These are phyloP conservation scores for Volucella inanis DNA, from an alignment of 2,888 invertebrate genomes.

Conservation along the genomic window DNA sequence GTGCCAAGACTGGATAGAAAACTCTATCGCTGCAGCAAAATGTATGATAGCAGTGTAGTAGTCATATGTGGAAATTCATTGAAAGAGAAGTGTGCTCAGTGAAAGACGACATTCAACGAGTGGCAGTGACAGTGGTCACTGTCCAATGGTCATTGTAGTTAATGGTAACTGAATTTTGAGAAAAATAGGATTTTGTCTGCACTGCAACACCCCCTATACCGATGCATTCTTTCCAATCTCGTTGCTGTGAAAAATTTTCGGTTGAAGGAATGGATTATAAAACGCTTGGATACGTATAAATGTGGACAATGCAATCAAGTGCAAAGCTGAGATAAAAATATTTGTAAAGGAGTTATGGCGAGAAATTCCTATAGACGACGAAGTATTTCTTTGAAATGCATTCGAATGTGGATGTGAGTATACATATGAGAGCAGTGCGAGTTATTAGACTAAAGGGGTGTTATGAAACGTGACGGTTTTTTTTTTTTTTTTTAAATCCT, in stretches of 20 bases:
- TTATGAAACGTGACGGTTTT: constrained; percentile 29
- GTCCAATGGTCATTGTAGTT: constrained; percentile 61
- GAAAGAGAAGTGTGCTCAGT: constrained; percentile 21
- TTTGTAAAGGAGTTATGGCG: constrained; percentile 44
- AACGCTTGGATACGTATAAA: constrained; percentile 66
- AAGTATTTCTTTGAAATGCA: constrained; percentile 56
- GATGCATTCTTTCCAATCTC: no score
- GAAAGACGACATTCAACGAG: constrained; percentile 44
- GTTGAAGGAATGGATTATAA: constrained; percentile 59
- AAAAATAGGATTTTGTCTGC: constrained; percentile 44
- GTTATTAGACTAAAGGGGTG: constrained; percentile 59
- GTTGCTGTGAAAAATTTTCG: constrained; percentile 12
- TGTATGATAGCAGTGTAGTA: no score
- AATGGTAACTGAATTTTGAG: constrained; percentile 68
- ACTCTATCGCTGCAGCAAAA: constrained; percentile 44
- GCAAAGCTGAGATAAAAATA: constrained; percentile 73
- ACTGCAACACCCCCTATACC: neutral
- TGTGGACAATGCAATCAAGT: constrained; percentile 73
- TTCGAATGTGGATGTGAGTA: neutral
- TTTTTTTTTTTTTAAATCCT: no score
- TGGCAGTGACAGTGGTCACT: constrained; percentile 58
- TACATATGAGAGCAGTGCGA: constrained; percentile 59
- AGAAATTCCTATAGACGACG: constrained; percentile 33
- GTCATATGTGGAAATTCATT: constrained; percentile 48
- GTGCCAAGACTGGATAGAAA: constrained; percentile 24